Conservation (phyloP, 2,113 vertebrate species). For the Setophaga coronata region DNA sequence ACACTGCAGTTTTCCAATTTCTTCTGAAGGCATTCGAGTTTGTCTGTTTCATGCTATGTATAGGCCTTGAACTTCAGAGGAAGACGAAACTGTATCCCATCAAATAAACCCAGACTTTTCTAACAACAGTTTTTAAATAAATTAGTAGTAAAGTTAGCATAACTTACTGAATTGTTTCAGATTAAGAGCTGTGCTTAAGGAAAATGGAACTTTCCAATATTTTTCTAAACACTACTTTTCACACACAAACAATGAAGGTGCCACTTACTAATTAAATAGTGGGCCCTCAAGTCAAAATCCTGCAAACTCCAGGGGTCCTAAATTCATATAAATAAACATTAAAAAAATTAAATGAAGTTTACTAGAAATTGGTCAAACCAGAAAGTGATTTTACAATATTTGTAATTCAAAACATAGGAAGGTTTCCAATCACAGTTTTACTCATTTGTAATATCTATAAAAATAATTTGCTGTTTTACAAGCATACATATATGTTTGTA, state of each 20-base stretch:
- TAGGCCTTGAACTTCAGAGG: not conserved
- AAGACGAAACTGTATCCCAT: not conserved
- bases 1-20: not conserved
- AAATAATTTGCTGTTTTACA: not conserved
- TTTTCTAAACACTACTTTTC: not conserved
- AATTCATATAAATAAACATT: not conserved
- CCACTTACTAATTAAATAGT: not conserved
- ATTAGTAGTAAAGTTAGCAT: not conserved
- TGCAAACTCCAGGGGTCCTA: not conserved
- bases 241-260: not conserved
- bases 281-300: not conserved
- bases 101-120: not conserved
- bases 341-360: not conserved
- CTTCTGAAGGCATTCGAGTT: not conserved
- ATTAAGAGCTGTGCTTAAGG: not conserved
- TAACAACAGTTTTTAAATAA: not conserved
- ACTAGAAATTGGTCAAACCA: not conserved
- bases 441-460: fast-evolving
- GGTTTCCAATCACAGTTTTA: not conserved
- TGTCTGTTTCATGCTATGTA: not conserved
- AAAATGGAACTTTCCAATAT: not conserved
- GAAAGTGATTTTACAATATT: not conserved
- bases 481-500: not conserved
- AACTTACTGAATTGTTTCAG: not conserved
- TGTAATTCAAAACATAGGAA: not conserved